Evolutionary conservation across 2,113 vertebrate genomes (phyloP).

Genomic region (Thalassarche chlororhynchos): DNA sequence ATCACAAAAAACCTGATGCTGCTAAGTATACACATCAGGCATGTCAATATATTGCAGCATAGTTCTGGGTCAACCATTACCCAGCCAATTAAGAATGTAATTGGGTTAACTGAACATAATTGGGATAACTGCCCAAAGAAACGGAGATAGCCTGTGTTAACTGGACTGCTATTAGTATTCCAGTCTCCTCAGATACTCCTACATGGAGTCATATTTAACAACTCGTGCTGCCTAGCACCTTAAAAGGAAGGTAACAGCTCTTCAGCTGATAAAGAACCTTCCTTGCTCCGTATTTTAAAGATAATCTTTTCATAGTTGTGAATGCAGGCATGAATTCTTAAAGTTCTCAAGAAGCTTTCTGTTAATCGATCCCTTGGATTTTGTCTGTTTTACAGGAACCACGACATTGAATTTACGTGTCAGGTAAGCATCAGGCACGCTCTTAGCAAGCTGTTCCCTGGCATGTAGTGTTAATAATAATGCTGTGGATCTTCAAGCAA

Average conservation of each 20-base stretch:
- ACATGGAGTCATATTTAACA: rapidly evolving
- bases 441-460: background rate
- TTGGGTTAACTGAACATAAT: background rate
- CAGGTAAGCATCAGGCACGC: constrained; percentile 56
- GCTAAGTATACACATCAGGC: background rate
- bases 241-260: background rate
- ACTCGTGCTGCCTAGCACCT: background rate
- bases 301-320: background rate
- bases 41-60: background rate
- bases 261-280: background rate
- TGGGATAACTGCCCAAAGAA: background rate
- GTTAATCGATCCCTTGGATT: background rate
- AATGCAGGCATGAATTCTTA: background rate
- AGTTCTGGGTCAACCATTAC: background rate
- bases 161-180: background rate
- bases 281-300: background rate
- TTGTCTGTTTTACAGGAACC: constrained; percentile 67
- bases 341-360: background rate
- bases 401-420: constrained; percentile 42
- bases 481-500: background rate
- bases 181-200: background rate
- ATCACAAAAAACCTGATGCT: background rate
- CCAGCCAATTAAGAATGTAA: background rate
- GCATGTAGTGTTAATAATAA: rapidly evolving
- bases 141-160: background rate